Percentiles rank a stretch among this genome's conserved stretches.
phyloP scores from a whole-genome alignment of 2,797 vertebrate genomes.

The Margarornis squamiger region DNA sequence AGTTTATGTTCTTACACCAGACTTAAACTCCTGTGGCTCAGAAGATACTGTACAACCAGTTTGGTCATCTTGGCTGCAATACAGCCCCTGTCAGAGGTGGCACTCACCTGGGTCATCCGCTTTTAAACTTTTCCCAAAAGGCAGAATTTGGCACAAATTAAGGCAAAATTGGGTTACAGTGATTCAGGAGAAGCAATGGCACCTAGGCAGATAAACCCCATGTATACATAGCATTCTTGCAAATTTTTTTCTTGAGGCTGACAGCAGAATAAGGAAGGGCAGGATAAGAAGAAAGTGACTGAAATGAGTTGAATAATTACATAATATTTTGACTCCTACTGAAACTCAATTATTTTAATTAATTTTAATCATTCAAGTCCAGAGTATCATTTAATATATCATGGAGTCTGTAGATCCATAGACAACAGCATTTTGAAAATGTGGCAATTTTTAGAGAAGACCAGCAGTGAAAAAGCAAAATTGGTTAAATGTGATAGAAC shows the following conservation, averaged over 20 bases:
- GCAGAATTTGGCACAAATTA: background rate
- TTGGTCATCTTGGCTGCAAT: background rate
- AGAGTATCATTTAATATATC: background rate
- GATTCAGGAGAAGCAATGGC: background rate
- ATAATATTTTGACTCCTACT: background rate
- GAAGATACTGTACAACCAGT: background rate
- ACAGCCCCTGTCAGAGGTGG: background rate
- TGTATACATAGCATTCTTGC: background rate
- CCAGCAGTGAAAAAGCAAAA: background rate
- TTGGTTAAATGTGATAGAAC: background rate
- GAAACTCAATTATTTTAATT: background rate
- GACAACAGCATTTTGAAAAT: background rate
- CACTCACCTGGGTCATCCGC: background rate
- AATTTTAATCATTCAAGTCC: background rate
- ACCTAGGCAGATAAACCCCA: background rate
- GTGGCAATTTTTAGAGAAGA: background rate
- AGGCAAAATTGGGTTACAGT: background rate
- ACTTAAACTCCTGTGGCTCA: background rate
- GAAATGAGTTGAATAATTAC: background rate
- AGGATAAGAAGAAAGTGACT: background rate
- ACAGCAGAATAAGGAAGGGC: background rate
- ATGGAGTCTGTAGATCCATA: background rate
- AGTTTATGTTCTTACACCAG: background rate
- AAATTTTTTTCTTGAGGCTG: background rate
- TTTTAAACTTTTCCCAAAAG: background rate